Evolutionary conservation across 2,888 invertebrate genomes (phyloP), one percentile per base, ranked within the genome.

Genomic region (Eupithecia subfuscata): DNA sequence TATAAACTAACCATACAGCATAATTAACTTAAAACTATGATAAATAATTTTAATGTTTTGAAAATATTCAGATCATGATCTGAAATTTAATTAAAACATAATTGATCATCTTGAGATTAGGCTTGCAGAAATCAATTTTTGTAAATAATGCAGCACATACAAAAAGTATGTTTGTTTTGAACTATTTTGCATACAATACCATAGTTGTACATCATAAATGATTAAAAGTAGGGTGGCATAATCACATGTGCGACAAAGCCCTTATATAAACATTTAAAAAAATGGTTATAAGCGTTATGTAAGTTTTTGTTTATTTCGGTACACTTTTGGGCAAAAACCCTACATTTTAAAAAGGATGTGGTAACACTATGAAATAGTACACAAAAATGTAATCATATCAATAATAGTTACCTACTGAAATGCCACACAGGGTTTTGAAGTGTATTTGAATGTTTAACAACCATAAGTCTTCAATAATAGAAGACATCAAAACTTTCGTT

Each of bases 31-130:
- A 64, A 37, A 70, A 63, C 40, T 67, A 77, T 68, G 70, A 73
- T 69, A 64, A 40, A 52, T 68, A 40, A 18, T 74, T 67, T 64
- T n/a, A 67, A 75, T 70, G 56, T 25, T 70, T 22, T 60, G 60
- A 72, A 65, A 43, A 69, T 70, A 70, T 60, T 71, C 76, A 69
- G 73, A 70, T 76, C 56, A 60, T 37, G 9, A 34, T 25, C 52
- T 52, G 52, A n/a, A 22, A n/a, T 56, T 56, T 5, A 56, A 56
- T 56, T 22, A 4, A 1, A 52, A 56, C 22, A 56, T 60, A 3
- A 25, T 60, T 60, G 60, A 60, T 60, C 60, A 22, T 60, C 5
- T 25, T 60, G 22, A 60, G 22, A 60, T 60, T 60, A 60, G 12
- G 4, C 25, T 60, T 60, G 25, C 14, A 14, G 60, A 22, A 25